Percentiles rank a stretch among this genome's conserved stretches.
Evolutionary conservation across 2,797 vertebrate species (phyloP).

Genomic region (Ambastaia sidthimunki): DNA sequence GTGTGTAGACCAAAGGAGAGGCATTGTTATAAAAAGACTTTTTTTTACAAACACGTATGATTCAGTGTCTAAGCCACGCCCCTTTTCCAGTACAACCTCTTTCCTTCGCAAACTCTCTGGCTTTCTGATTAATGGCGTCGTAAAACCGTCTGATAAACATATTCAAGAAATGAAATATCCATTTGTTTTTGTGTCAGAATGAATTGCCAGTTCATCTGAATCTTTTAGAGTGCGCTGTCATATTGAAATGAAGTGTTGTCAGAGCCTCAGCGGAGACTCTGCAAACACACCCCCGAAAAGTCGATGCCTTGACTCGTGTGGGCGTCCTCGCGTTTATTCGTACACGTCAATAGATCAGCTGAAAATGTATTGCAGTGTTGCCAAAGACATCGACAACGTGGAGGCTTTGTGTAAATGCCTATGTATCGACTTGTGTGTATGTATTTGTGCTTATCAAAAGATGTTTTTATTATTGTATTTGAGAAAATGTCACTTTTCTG

Average conservation of each 20-base stretch:
- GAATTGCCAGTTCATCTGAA: constrained; percentile 13
- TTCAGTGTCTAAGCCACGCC: constrained; percentile 45
- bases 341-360: neutral
- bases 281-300: neutral
- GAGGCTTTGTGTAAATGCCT: neutral
- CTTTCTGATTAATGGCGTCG: constrained; percentile 20
- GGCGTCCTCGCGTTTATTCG: neutral
- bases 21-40: constrained; percentile 34
- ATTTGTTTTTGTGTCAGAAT: constrained; percentile 27
- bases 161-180: constrained; percentile 16
- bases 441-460: neutral
- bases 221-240: neutral
- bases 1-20: constrained; percentile 66
- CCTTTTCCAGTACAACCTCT: neutral
- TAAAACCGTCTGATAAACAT: constrained; percentile 4
- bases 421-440: neutral
- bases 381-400: neutral
- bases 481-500: neutral
- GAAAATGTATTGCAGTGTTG: neutral
- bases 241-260: constrained; percentile 15
- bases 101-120: neutral
- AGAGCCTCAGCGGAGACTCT: neutral
- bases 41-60: constrained; percentile 40
- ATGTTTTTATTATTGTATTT: neutral
- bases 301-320: neutral